Base-by-base conservation (phyloP, 2,113 vertebrate species). In the Paracanthobrama guichenoti region DNA sequence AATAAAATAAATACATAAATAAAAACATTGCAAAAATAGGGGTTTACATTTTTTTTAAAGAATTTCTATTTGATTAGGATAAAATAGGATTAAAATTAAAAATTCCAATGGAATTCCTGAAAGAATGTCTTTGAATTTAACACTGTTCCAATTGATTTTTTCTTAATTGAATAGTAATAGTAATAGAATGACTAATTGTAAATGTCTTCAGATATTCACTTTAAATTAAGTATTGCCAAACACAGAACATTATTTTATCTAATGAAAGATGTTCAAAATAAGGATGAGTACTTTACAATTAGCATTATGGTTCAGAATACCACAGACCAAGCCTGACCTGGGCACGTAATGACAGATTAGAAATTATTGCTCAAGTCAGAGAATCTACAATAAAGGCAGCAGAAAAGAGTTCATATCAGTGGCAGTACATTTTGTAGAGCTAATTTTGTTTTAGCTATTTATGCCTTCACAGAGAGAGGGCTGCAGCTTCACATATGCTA, bases 351-450 rank as follows among this genome's bases (percentile, higher is more conserved):
- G 28, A 78, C 18, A 39, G 14, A 46, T n/a, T 11, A 31, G 26
- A 67, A 18, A 69, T 67, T 81, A 81, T 81, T 81, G 79, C 79
- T 81, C 18, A 53, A 31, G 11, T 81, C 62, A 48, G n/a, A 69
- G 18, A 80, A 64, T 66, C 2, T 20, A 28, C 16, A 48, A 20
- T 62, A 11, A 48, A 66, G 24, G 57, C 44, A 59, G 28, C 55
- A 78, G 75, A 44, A 48, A 80, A 64, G 26, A 80, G n/a, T 28
- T 53, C 73, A 26, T 73, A 13, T 35, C 13, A 35, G 26, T 28
- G 74, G 50, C 74, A 55, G 74, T 76, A 55, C 35, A 76, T 28
- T 35, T 35, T 8, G 11, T 42, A 22, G 18, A 22, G 20, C 18
- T 55, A 22, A 53, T 76, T 31, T 26, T 55, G 50, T 57, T 10